Base-by-base conservation (phyloP, 1,140 invertebrate genomes). In the Cotesia typhae region DNA sequence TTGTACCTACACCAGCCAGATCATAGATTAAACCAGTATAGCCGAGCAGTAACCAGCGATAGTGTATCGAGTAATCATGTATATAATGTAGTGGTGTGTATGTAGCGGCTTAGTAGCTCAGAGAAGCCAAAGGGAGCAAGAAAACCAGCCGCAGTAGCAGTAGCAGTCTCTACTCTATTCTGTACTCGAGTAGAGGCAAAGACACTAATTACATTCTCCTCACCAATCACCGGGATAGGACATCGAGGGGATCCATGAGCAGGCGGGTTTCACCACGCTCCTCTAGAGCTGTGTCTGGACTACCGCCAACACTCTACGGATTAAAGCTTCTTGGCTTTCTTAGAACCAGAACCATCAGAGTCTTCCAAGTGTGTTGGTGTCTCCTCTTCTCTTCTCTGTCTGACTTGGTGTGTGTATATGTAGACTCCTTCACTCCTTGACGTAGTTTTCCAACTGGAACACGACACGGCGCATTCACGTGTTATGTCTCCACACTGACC, bases 301-400 rank as follows among this genome's bases (percentile, higher is more conserved):
- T 67, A 66, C 68, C 73, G 83, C 83, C 84, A 85, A 80, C 79
- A 71, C 77, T 80, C 77, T 68, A 71, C 67, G 79, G 81, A 85
- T 84, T 83, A 81, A 85, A 84, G 80, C 83, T 84, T 80, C 80
- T 80, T 80, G 78, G 76, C 79, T 78, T 77, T 77, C 74, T 70
- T 65, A 70, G 74, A 74, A 75, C 73, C 78, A 70, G 28, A 28
- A 28, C 28, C 57, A 47, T 47, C 37, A 20, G 51, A 37, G 70
- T 53, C 60, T 70, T 52, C 41, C 41, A 47, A 47, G 36, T 37
- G 20, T 64, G 35, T 36, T 57, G 63, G 36, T 28, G 14, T 17
- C 55, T 72, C 66, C 52, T 57, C 55, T 61, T 73, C 53, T 71
- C 14, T 52, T 28, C 41, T 67, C 12, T 41, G 9, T 67, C 10